These are phyloP conservation scores for Teleogryllus occipitalis DNA, from an alignment of 1,140 invertebrate species.

Conservation along the genomic window DNA sequence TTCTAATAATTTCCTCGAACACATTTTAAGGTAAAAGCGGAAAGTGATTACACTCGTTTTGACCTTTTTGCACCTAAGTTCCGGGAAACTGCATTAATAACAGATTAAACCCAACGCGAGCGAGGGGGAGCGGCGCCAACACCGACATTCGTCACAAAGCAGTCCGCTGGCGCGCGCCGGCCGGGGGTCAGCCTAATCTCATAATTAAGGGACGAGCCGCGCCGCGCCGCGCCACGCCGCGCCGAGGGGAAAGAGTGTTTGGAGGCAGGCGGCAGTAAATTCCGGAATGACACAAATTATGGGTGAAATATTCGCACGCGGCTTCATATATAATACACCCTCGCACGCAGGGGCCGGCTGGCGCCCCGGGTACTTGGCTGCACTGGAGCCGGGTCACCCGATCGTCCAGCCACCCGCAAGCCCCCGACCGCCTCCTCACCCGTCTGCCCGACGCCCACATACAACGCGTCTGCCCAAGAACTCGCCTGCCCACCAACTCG, in stretches of 20 bases:
- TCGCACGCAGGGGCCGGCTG: not conserved
- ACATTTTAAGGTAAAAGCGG: too few relatives aligned
- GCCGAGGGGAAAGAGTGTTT: not conserved
- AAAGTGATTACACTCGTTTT: too few relatives aligned
- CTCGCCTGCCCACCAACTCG: too few relatives aligned
- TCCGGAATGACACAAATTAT: not conserved
- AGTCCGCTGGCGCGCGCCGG: not conserved
- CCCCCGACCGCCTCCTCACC: too few relatives aligned
- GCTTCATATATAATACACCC: not conserved
- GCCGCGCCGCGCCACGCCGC: too few relatives aligned
- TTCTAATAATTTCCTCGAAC: too few relatives aligned
- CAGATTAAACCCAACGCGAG: not conserved
- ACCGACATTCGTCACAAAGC: not conserved
- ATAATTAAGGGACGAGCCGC: not conserved
- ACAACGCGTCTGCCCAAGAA: too few relatives aligned
- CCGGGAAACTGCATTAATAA: not conserved
- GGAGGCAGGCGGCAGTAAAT: not conserved
- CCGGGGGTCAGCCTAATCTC: not conserved
- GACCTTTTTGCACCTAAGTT: not conserved
- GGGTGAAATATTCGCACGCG: not conserved
- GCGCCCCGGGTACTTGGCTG: not conserved
- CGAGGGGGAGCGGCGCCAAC: not conserved
- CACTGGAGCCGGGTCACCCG: too few relatives aligned
- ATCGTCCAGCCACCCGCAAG: too few relatives aligned
- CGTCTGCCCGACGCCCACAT: too few relatives aligned